Evolutionary conservation across 2,888 invertebrate genomes (phyloP).

Genomic region (Urechis unicinctus): DNA sequence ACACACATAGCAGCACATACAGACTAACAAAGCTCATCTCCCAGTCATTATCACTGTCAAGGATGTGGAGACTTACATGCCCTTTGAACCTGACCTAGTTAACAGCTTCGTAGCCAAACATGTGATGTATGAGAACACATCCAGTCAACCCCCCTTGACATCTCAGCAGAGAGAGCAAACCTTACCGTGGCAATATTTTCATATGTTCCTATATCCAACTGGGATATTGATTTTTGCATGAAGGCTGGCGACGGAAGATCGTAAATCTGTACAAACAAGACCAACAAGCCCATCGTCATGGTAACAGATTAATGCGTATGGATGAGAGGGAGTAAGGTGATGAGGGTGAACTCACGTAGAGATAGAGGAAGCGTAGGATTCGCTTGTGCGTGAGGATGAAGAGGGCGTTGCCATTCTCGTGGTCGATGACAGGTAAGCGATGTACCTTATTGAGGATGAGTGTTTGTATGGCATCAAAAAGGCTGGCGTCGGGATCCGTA

Average conservation of each 20-base stretch:
- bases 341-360: too few species aligned
- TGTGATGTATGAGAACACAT: too few species aligned
- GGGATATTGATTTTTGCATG: conserved; percentile 46
- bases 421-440: conserved; percentile 94
- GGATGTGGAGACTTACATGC: too few species aligned
- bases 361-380: conserved; percentile 92
- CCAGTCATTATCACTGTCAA: too few species aligned
- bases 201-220: conserved; percentile 52
- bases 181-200: conserved; percentile 48
- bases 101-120: too few species aligned
- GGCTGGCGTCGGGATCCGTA: conserved; percentile 80
- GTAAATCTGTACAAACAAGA: conserved; percentile 37
- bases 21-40: too few species aligned
- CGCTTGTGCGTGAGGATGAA: conserved; percentile 98
- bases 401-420: conserved; percentile 88
- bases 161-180: too few species aligned
- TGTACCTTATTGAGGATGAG: conserved; percentile 92
- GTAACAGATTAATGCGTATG: too few species aligned
- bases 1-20: too few species aligned
- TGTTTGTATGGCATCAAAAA: conserved; percentile 78
- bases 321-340: too few species aligned
- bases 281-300: too few species aligned
- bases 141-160: conserved; percentile 1
- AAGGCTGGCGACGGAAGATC: conserved; percentile 49
- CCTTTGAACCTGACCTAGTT: too few species aligned